Base-by-base conservation (phyloP, 1,140 invertebrate species). In the Tetraneura akinire region DNA sequence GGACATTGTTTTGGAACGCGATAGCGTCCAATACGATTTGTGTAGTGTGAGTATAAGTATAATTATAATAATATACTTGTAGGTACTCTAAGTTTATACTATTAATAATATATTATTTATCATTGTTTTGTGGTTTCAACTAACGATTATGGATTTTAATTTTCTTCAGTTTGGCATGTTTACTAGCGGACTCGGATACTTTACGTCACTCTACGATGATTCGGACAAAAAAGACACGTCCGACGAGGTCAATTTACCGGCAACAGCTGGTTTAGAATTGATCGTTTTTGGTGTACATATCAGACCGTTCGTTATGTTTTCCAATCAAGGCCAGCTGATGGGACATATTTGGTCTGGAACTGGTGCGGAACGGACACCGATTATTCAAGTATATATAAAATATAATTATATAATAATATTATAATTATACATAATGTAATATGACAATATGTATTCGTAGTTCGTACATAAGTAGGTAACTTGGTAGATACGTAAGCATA, bases 261-360 rank as follows among this genome's bases (percentile, higher is more conserved):
- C 92, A 0, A 94, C 92, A 0, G 94, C 94, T 18, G 95, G 95
- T 32, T 93, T 97, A 90, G 92, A 95, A 84, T 87, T 96, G 3
- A 90, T 90, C 1, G 86, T 96, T 1, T 86, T 95, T 64, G 94
- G 92, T 21, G 91, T 93, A 0, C 89, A 93, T 80, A 85, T 96
- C 13, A 86, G 94, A 68, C 94, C 95, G 0, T 92, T 95, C 81
- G 88, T 93, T 18, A 96, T 97, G 83, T 97, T 97, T 85, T 89
- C 87, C 3, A 93, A 94, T 0, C 92, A 94, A 83, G 89, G 91
- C 0, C 94, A 96, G 84, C 86, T 97, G 0, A 96, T 96, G 94
- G 90, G 94, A 0, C 94, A 95, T 82, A 91, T 96, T 6, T 96
- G 94, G 94, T 91, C 92, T 0, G 93, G 93, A 0, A 92, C 91